These are phyloP conservation scores for Chaitophorus viminalis DNA, from an alignment of 2,888 invertebrate genomes.

Conservation along the genomic window DNA sequence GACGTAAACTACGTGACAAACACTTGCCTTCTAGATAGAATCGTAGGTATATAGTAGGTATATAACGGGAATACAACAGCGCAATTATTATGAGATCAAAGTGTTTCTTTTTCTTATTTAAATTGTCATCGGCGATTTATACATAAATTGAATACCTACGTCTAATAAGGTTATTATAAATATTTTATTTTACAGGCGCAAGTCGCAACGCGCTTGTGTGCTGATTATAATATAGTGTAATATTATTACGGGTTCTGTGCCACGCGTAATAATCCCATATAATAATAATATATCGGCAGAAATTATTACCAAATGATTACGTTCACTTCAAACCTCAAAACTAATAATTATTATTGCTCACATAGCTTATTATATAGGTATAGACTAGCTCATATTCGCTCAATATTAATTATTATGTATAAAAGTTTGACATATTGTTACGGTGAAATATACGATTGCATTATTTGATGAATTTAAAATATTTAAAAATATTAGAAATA, in stretches of 20 bases:
- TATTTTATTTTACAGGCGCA: not conserved
- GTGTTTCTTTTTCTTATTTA: not conserved
- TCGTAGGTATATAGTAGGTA: not conserved
- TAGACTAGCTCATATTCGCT: not conserved
- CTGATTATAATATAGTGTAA: no score
- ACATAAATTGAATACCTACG: not conserved
- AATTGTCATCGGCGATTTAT: not conserved
- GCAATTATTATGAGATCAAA: slow-evolving; percentile 18
- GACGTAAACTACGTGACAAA: not conserved
- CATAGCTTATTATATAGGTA: not conserved
- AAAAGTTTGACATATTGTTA: not conserved
- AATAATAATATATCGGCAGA: not conserved
- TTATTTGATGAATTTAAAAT: not conserved
- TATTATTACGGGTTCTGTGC: not conserved
- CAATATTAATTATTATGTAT: not conserved
- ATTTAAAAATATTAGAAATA: no score
- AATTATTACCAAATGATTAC: not conserved
- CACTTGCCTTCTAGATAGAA: not conserved
- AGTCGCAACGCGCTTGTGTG: no score
- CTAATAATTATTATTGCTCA: not conserved
- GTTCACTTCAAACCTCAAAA: not conserved
- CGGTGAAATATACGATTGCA: not conserved
- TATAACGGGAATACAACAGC: not conserved
- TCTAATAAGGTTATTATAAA: not conserved
- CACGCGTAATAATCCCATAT: not conserved